A percentile compares a stretch with the other conserved stretches of the same genome.
Conservation (phyloP, 2,797 vertebrate species). For the Sciurus carolinensis region DNA sequence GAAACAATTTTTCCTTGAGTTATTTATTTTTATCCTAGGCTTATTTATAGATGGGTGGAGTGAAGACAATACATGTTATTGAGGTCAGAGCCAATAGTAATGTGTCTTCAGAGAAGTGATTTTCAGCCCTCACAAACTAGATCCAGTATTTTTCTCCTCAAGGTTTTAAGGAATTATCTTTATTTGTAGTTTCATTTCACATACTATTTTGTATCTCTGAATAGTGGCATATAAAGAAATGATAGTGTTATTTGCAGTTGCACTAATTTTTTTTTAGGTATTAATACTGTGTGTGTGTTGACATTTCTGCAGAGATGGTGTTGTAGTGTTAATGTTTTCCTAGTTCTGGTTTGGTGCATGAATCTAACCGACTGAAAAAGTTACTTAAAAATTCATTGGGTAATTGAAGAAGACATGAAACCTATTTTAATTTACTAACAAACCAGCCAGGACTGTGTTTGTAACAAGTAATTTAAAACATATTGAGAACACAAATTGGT, state of each 20-base stretch:
- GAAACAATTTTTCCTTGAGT: neutral
- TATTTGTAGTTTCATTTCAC: neutral
- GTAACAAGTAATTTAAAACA: slow-evolving; percentile 41
- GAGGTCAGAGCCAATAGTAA: neutral
- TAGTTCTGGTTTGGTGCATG: neutral
- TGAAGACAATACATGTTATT: neutral
- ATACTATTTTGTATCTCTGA: slow-evolving; percentile 60
- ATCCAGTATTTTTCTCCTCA: neutral
- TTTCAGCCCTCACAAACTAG: neutral
- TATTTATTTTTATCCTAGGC: slow-evolving; percentile 11
- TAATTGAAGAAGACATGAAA: slow-evolving; percentile 64
- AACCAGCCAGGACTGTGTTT: slow-evolving; percentile 32
- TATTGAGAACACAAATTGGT: neutral
- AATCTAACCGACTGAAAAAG: neutral
- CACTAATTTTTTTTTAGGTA: neutral
- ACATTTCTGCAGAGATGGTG: neutral
- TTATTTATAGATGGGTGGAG: neutral
- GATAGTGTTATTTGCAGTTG: slow-evolving; percentile 2
- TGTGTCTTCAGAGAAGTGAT: neutral
- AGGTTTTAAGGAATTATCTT: neutral
- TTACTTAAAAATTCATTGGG: slow-evolving; percentile 3
- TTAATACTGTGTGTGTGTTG: slow-evolving; percentile 40
- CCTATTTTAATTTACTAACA: slow-evolving; percentile 65
- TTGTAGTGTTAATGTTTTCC: slow-evolving; percentile 60
- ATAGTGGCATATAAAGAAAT: neutral